These are phyloP conservation scores for Tetragonula clypearis DNA, from an alignment of 1,140 invertebrate species.

Conservation along the genomic window DNA sequence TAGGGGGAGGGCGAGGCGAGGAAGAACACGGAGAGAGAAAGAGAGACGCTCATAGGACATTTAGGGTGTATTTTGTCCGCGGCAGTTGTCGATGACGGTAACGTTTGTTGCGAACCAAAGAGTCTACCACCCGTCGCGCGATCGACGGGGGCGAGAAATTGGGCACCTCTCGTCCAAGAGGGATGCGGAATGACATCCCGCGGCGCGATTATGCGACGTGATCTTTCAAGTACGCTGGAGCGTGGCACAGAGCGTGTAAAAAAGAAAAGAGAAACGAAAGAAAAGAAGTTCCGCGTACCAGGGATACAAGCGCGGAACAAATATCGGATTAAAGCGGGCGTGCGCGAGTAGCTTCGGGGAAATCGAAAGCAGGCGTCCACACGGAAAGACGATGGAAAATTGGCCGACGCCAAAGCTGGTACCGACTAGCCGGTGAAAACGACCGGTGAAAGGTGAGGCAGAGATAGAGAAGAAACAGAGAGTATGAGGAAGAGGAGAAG, in stretches of 20 bases:
- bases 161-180: conserved; percentile 68
- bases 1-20: not conserved
- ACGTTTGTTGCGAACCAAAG: conserved; percentile 54
- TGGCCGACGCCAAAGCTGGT: not conserved
- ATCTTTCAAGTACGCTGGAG: conserved; percentile 62
- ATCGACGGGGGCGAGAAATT: conserved; percentile 76
- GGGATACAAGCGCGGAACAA: not conserved
- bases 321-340: conserved; percentile 36
- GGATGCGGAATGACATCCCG: conserved; percentile 71
- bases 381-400: conserved; percentile 20
- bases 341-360: not conserved
- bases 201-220: conserved; percentile 71
- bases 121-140: conserved; percentile 71
- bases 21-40: conserved; percentile 22
- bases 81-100: conserved; percentile 31
- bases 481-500: not conserved
- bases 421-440: not conserved
- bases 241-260: conserved; percentile 40
- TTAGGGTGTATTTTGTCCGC: conserved; percentile 50
- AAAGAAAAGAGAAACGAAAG: not conserved
- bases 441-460: not conserved
- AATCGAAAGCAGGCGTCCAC: conserved; percentile 6
- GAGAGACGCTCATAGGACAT: conserved; percentile 25
- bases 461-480: not conserved
- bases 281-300: not conserved